Percentiles rank a stretch among this genome's conserved stretches.
Evolutionary conservation across 2,888 invertebrate species (phyloP).

Genomic region (Cylloceria caligata): DNA sequence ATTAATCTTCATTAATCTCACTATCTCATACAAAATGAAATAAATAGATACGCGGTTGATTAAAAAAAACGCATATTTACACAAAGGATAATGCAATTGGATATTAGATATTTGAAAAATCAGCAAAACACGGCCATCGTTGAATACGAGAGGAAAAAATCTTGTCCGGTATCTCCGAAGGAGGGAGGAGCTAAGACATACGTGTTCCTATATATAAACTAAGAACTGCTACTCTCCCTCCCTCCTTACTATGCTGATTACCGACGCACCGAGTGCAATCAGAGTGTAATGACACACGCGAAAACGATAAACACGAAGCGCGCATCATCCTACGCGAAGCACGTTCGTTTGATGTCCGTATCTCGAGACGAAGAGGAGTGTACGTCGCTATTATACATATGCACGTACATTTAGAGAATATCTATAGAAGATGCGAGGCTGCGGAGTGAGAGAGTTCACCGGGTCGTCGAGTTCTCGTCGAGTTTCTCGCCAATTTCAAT

Average conservation of each 20-base stretch:
- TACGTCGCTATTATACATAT: constrained; percentile 3
- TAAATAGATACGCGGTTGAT: too few relatives aligned
- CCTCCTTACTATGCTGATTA: constrained; percentile 40
- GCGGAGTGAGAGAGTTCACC: constrained; percentile 30
- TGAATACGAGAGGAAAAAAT: too few relatives aligned
- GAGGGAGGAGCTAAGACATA: background rate
- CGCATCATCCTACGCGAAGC: constrained; percentile 40
- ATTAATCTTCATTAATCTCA: too few relatives aligned
- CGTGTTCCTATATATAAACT: background rate
- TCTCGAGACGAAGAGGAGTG: constrained; percentile 19
- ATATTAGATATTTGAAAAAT: too few relatives aligned
- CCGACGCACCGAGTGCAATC: constrained; percentile 53
- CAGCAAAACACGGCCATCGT: too few relatives aligned
- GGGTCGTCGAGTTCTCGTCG: constrained; percentile 27
- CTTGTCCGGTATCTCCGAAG: constrained; percentile 3
- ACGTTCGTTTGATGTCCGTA: constrained; percentile 51
- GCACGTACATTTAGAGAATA: constrained; percentile 23
- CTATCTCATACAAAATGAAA: too few relatives aligned
- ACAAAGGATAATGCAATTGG: too few relatives aligned
- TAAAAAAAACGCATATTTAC: too few relatives aligned
- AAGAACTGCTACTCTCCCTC: background rate
- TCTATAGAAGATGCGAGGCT: constrained; percentile 1
- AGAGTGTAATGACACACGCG: constrained; percentile 62
- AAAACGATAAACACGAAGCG: constrained; percentile 63
- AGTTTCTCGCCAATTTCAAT: constrained; percentile 39